Evolutionary conservation across 2,888 invertebrate genomes (phyloP).

Genomic region (Cephalotes varians): DNA sequence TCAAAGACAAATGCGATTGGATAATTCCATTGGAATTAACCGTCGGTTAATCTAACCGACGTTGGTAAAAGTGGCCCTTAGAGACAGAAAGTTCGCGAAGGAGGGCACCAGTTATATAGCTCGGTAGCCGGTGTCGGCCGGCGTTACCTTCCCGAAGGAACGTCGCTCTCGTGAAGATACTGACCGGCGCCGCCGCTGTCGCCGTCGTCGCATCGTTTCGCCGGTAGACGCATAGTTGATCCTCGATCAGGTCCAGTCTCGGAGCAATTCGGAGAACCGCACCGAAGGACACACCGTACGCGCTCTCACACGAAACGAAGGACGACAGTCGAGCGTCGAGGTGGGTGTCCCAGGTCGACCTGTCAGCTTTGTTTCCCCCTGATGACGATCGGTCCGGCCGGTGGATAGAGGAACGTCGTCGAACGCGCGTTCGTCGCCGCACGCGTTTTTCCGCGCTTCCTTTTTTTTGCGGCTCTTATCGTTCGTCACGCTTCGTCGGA

Average conservation of each 20-base stretch:
- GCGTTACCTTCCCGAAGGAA: constrained; percentile 71
- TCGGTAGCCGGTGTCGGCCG: too few relatives aligned
- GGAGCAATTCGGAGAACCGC: neutral
- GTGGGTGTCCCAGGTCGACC: constrained; percentile 33
- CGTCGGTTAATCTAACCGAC: too few relatives aligned
- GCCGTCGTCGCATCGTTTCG: neutral
- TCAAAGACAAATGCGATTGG: too few relatives aligned
- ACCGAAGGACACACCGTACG: neutral
- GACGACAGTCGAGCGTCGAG: constrained; percentile 22
- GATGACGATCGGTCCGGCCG: neutral
- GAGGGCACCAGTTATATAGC: constrained; percentile 64
- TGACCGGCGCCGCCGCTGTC: neutral
- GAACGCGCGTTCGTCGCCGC: neutral
- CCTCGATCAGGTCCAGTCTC: neutral
- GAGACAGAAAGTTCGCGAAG: constrained; percentile 69
- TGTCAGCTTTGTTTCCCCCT: neutral
- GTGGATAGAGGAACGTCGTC: neutral
- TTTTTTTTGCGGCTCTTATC: neutral
- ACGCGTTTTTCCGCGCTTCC: neutral
- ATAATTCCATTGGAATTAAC: too few relatives aligned
- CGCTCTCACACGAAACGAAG: neutral
- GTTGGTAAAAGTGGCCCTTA: too few relatives aligned
- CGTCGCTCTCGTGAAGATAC: constrained; percentile 24
- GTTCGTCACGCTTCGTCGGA: neutral
- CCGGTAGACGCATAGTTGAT: neutral